These are phyloP conservation scores for Tretioscincus oriximinensis DNA, from an alignment of 2,113 vertebrate species.

Conservation along the genomic window DNA sequence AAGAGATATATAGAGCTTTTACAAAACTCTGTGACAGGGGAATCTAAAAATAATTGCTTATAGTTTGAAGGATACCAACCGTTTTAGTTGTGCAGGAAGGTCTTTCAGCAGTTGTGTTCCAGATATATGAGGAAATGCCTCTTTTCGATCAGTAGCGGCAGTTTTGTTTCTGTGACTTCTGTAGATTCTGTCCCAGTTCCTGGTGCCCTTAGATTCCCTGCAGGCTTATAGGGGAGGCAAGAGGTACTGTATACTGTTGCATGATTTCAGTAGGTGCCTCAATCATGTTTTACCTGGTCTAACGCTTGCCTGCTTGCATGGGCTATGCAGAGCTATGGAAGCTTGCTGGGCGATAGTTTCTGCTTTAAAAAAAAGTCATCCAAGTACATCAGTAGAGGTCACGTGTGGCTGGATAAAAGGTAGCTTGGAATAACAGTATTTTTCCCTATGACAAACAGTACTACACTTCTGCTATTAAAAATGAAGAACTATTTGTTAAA, in stretches of 20 bases:
- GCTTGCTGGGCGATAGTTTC: conserved; percentile 47
- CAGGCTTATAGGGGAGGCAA: conserved; percentile 19
- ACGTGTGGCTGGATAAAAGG: conserved; percentile 43
- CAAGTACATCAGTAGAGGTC: conserved; percentile 46
- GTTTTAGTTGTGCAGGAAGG: neutral
- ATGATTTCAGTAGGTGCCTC: conserved; percentile 57
- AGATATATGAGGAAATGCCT: neutral
- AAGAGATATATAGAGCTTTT: neutral
- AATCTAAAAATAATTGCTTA: neutral
- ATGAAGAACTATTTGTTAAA: neutral
- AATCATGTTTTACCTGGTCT: conserved; percentile 45
- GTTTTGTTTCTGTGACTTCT: neutral
- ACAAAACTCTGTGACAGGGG: neutral
- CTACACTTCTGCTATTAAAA: neutral
- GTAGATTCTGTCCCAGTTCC: neutral
- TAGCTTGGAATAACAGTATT: conserved; percentile 3
- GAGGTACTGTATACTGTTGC: conserved; percentile 36
- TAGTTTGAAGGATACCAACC: neutral
- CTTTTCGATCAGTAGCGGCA: neutral
- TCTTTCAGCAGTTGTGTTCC: neutral
- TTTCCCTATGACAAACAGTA: neutral
- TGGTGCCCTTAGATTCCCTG: conserved; percentile 41
- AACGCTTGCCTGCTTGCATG: conserved; percentile 60
- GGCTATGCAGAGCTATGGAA: conserved; percentile 54
- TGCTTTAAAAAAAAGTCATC: conserved; percentile 38